Evolutionary conservation across 2,888 invertebrate species (phyloP), one percentile per base, ranked within the genome.

Genomic region (Disparrhopalites patrizii): DNA sequence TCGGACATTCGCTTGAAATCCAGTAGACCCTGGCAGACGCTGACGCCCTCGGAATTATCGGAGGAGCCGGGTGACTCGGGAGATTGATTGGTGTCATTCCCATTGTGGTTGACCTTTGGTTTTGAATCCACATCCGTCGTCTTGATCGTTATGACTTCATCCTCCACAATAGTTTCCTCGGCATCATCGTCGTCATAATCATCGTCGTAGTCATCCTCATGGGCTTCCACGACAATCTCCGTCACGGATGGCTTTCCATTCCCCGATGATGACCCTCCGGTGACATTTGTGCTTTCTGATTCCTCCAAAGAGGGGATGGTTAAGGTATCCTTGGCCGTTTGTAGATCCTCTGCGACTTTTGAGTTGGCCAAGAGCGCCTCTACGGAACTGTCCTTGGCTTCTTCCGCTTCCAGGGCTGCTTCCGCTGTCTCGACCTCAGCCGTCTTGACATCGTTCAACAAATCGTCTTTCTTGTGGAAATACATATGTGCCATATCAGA

Each of bases 81-180:
- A n/a, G n/a, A n/a, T n/a, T n/a, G n/a, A n/a, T 54, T 28, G 30
- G 15, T n/a, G 2, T 28, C 30, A 54, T 30, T 20, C 15, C n/a
- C 3, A n/a, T 30, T 20, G 15, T 30, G 23, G 3, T n/a, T 28
- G 3, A 30, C 15, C 27, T 28, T 4, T 15, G 30, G 25, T 18
- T 10, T 27, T 18, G 28, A 13, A n/a, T 55, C 55, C 8, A 55
- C 25, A 13, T 15, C n/a, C 10, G 54, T 54, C 30, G 30, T 54
- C 23, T 56, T 36, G 36, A 56, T 30, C 20, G 18, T 33, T 1
- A 55, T 20, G 1, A 25, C 62, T n/a, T 27, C 52, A 51, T 62
- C 62, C 23, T 62, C 62, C 8, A 62, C 38, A 15, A 62, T 62
- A 15, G 52, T 62, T 20, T 62, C 52, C 1, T 52, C 36, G n/a